phyloP scores from a whole-genome alignment of 2,797 vertebrate species.

The Scyliorhinus canicula region DNA sequence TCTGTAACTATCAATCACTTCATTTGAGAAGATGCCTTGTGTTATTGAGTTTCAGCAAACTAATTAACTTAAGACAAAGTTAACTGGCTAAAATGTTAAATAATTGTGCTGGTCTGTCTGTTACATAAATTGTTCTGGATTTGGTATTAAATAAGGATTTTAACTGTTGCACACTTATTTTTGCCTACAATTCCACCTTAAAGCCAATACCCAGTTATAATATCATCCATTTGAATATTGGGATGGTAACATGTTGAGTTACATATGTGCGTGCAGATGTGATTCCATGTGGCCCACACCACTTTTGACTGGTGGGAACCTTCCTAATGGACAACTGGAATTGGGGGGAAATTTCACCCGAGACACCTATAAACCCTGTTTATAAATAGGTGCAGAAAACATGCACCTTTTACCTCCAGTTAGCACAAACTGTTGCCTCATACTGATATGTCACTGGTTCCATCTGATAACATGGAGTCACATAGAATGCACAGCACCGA shows the following conservation, averaged over 20 bases:
- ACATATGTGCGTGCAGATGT: neutral
- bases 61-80: neutral
- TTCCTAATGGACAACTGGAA: neutral
- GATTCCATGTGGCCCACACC: neutral
- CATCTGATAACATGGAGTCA: neutral
- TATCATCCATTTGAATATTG: neutral
- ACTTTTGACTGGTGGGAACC: neutral
- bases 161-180: neutral
- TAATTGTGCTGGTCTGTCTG: neutral
- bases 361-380: neutral
- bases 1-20: neutral
- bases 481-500: too few species aligned
- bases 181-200: neutral
- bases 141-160: conserved; percentile 8
- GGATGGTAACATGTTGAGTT: neutral
- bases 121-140: neutral
- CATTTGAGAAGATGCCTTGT: neutral
- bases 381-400: neutral
- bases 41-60: neutral
- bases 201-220: neutral
- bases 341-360: neutral
- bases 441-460: neutral
- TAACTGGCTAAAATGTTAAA: neutral
- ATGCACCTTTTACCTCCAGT: neutral
- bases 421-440: neutral